phyloP scores from a whole-genome alignment of 1,140 invertebrate genomes.

The Brachionus angularis region DNA sequence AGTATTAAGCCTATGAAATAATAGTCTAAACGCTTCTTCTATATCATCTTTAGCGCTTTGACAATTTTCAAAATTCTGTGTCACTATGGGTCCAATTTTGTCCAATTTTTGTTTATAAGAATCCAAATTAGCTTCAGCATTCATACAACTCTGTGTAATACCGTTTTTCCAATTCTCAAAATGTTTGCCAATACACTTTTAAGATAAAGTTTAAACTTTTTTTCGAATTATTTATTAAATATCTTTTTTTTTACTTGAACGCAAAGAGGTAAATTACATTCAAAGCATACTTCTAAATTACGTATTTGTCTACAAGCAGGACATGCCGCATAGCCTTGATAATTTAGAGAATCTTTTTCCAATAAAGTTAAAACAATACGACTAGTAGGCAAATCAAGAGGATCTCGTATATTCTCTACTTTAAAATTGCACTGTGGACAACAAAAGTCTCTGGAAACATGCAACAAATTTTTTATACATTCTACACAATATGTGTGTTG shows the following conservation, averaged over 20 bases:
- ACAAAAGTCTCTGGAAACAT: neutral
- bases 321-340: slow-evolving; percentile 31
- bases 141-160: slow-evolving; percentile 13
- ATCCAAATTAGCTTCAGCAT: slow-evolving; percentile 5
- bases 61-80: slow-evolving; percentile 37
- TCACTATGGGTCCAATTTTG: slow-evolving; percentile 1
- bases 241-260: neutral
- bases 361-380: slow-evolving; percentile 32
- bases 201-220: slow-evolving; percentile 10
- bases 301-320: slow-evolving; percentile 25
- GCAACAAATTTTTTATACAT: slow-evolving; percentile 34
- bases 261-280: slow-evolving; percentile 37
- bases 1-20: slow-evolving; percentile 19
- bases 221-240: neutral
- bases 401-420: slow-evolving; percentile 9
- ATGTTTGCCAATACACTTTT: slow-evolving; percentile 31
- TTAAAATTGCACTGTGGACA: slow-evolving; percentile 38
- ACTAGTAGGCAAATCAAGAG: slow-evolving; percentile 18
- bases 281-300: slow-evolving; percentile 43
- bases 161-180: slow-evolving; percentile 36
- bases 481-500: slow-evolving; percentile 39
- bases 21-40: neutral
- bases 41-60: slow-evolving; percentile 6
- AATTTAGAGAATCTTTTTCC: slow-evolving; percentile 41
- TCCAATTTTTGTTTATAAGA: slow-evolving; percentile 6